Base-by-base conservation (phyloP, 2,888 invertebrate species). In the Sarcophaga caerulescens region DNA sequence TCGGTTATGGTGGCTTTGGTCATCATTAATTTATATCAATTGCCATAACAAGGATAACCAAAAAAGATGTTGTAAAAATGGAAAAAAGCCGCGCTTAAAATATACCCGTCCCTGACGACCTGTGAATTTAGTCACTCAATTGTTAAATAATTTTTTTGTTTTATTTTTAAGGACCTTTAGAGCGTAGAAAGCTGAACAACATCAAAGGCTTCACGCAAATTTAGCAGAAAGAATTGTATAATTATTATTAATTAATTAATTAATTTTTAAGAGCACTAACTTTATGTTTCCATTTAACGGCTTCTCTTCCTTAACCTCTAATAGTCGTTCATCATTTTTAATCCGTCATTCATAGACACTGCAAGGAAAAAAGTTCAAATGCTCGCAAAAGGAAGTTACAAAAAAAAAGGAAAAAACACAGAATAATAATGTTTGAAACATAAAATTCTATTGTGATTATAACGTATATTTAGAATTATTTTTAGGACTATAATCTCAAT, bases 1-100 rank as follows among this genome's bases (percentile, higher is more conserved):
- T 83, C 62, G 88, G 87, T 8, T 68, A 80, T 44, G 78, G 83
- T 68, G 90, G 88, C 63, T 80, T 81, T 63, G 88, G 87, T 25
- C 90, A 90, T 59, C 76, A 75, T 65, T 70, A 80, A 84, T 19
- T 80, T 35, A 5, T 25, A 52, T 17, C 25, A 52, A 4, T 25
- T n/a, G 6, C 23, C 14, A 23, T 35, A 4, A 5, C 14, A 14
- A 19, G 1, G 10, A 17, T 10, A 19, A 19, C n/a, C 21, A 60
- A 19, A 19, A 60, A 8, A 11, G 19, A 45, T 1, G 14, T 35
- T 35, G n/a, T 44, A 52, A 21, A 23, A 44, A 71, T 1, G 10
- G 65, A 17, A 35, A 12, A 35, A 47, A 23, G 77, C 69, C 77
- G 69, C 77, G 77, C 35, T 78, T 19, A 35, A 68, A 47, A 60